Percentiles rank a stretch among this genome's conserved stretches.
phyloP scores from a whole-genome alignment of 2,113 vertebrate species.

The Pterocles orientalis region DNA sequence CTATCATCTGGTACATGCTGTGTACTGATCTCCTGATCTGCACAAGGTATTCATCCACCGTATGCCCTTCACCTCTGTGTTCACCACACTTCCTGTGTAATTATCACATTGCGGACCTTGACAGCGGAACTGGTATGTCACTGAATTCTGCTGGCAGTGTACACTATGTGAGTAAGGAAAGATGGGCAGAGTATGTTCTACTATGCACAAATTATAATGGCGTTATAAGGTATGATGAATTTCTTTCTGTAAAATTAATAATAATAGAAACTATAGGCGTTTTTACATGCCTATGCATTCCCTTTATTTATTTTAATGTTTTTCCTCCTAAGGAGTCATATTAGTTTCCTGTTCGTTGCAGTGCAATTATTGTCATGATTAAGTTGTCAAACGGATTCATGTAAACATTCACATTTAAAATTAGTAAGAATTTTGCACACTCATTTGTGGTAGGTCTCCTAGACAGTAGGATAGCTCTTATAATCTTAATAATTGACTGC shows the following conservation, averaged over 20 bases:
- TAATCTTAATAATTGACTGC: neutral
- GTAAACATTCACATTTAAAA: neutral
- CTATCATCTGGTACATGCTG: slow-evolving; percentile 10
- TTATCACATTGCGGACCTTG: slow-evolving; percentile 11
- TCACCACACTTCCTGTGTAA: neutral
- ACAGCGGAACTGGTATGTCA: neutral
- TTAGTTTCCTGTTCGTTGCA: neutral
- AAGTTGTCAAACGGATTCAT: neutral
- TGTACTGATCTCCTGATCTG: slow-evolving; percentile 53
- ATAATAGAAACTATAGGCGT: neutral
- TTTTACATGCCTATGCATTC: neutral
- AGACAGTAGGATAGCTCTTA: neutral
- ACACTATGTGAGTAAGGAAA: neutral
- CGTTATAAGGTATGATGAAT: neutral
- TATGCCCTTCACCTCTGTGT: neutral
- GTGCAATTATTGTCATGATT: neutral
- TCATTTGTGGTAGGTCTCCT: neutral
- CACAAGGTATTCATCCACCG: slow-evolving; percentile 33
- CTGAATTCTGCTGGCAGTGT: neutral
- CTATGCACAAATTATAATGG: neutral
- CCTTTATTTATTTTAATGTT: neutral
- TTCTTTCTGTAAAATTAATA: neutral
- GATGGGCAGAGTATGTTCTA: neutral
- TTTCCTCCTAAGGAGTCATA: neutral
- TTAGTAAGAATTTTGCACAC: neutral